A percentile compares a stretch with the other conserved stretches of the same genome.
Evolutionary conservation across 2,113 vertebrate species (phyloP).

Genomic region (Hyla sarda): DNA sequence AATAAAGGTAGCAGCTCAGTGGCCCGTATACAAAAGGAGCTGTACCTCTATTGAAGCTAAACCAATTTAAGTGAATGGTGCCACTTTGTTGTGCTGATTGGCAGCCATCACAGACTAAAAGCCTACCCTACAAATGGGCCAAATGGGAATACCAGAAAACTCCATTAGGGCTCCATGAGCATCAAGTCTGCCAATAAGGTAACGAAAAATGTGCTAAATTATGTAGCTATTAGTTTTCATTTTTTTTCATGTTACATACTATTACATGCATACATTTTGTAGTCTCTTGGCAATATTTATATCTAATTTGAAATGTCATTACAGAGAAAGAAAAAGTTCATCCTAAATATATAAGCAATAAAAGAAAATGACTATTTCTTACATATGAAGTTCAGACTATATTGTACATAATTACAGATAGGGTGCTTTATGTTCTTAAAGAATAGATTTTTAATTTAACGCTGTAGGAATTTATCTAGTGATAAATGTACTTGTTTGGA

Average conservation of each 20-base stretch:
- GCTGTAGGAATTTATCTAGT: neutral
- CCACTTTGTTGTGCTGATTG: neutral
- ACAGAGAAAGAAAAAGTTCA: neutral
- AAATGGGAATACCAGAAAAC: neutral
- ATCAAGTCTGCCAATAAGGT: too few relatives aligned
- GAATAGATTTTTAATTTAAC: neutral
- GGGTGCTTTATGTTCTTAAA: neutral
- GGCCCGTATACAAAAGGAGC: too few relatives aligned
- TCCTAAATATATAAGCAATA: conserved; percentile 21
- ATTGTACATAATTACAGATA: conserved; percentile 5
- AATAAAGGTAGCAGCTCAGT: too few relatives aligned
- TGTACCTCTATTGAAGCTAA: too few relatives aligned
- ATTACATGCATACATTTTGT: neutral
- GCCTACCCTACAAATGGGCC: neutral
- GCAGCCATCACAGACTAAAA: neutral
- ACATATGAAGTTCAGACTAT: neutral
- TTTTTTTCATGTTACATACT: neutral
- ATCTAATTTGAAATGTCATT: neutral
- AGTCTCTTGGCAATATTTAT: neutral
- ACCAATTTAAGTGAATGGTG: too few relatives aligned
- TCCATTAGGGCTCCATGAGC: too few relatives aligned
- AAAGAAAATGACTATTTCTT: neutral
- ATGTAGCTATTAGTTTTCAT: neutral
- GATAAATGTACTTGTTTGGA: neutral
- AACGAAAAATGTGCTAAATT: neutral